Percentiles rank a stretch among this genome's conserved stretches.
Conservation (phyloP, 2,797 vertebrate genomes). For the Martes flavigula region DNA sequence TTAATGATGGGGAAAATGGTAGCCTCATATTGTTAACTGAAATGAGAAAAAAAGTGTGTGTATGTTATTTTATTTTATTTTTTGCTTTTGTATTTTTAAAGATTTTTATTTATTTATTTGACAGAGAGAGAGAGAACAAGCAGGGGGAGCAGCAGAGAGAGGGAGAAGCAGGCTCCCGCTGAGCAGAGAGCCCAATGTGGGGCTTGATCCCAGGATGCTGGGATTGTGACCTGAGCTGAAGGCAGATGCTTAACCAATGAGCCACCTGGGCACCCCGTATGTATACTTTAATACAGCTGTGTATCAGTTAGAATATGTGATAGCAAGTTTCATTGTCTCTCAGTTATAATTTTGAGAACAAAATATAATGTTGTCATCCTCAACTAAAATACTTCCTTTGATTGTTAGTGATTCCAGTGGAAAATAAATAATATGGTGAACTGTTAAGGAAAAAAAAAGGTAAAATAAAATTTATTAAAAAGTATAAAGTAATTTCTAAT, state of each 20-base stretch:
- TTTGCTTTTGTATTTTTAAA: too few species aligned
- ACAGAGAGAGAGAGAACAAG: too few species aligned
- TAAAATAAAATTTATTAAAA: not conserved
- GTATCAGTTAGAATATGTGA: not conserved
- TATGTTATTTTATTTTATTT: not conserved
- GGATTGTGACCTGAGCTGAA: too few species aligned
- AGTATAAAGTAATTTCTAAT: too few species aligned
- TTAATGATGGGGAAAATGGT: not conserved
- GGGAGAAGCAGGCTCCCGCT: too few species aligned
- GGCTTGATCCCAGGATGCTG: too few species aligned
- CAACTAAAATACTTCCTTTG: not conserved
- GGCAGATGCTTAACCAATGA: too few species aligned
- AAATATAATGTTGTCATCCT: not conserved
- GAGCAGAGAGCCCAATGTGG: too few species aligned
- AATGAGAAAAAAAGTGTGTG: not conserved
- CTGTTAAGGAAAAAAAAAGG: not conserved
- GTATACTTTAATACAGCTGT: not conserved
- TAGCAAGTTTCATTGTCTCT: not conserved
- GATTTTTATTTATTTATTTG: too few species aligned
- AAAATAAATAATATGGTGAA: not conserved
- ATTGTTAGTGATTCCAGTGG: not conserved
- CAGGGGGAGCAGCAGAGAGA: too few species aligned
- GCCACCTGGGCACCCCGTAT: too few species aligned
- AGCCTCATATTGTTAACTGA: not conserved
- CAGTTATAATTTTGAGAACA: not conserved